Evolutionary conservation across 2,113 vertebrate species (phyloP).

Genomic region (Dipodomys spectabilis): DNA sequence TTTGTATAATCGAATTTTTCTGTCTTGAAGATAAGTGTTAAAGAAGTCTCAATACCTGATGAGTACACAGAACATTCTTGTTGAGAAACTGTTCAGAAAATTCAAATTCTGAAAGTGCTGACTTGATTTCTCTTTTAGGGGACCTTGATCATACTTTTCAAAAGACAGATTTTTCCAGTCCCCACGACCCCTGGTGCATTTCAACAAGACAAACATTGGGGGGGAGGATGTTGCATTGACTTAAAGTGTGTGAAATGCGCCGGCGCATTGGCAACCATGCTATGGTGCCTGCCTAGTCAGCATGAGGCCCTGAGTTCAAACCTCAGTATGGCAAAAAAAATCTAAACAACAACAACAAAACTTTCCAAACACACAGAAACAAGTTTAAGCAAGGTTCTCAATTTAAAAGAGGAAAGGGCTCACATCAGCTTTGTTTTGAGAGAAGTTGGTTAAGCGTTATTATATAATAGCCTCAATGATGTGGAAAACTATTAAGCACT

Average conservation of each 20-base stretch:
- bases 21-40: constrained; percentile 39
- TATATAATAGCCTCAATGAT: neutral
- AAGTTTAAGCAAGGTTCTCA: too few species aligned
- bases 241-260: neutral
- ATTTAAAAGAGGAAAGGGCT: neutral
- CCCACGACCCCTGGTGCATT: neutral
- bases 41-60: constrained; percentile 22
- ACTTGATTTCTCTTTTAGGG: constrained; percentile 38
- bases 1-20: constrained; percentile 31
- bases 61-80: neutral
- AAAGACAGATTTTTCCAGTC: neutral
- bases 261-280: too few species aligned
- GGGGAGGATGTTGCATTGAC: neutral
- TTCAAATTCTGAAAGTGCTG: constrained; percentile 32
- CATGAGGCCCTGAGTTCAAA: too few species aligned
- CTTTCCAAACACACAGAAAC: too few species aligned
- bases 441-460: constrained; percentile 4
- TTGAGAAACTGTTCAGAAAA: constrained; percentile 42
- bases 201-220: constrained; percentile 22
- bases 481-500: neutral
- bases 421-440: constrained; percentile 27
- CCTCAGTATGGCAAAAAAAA: too few species aligned
- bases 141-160: constrained; percentile 17
- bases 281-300: too few species aligned
- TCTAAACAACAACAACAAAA: too few species aligned